Conservation (phyloP, 2,797 vertebrate species). For the Remorina albescens region DNA sequence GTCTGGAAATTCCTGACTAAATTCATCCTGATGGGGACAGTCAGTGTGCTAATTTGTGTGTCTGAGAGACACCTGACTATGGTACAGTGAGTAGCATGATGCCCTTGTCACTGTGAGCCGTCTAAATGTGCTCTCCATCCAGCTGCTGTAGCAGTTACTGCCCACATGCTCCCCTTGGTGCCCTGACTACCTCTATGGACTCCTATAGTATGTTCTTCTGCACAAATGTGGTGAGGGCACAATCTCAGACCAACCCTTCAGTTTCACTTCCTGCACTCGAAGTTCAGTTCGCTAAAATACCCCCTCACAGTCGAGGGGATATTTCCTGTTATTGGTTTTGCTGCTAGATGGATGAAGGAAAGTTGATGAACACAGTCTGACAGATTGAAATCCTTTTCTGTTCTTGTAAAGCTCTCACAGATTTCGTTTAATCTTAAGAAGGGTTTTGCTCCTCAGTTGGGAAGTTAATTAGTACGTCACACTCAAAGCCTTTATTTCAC, state of each 20-base stretch:
- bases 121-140: constrained; percentile 26
- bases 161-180: constrained; percentile 42
- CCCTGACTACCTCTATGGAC: constrained; percentile 2
- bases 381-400: background rate
- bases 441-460: constrained; percentile 5
- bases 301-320: constrained; percentile 2
- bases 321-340: background rate
- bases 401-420: constrained; percentile 10
- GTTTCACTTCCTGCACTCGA: constrained; percentile 14
- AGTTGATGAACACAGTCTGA: constrained; percentile 15
- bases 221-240: background rate
- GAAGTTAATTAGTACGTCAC: constrained; percentile 61
- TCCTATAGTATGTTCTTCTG: constrained; percentile 18
- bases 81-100: constrained; percentile 50
- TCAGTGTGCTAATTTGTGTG: background rate
- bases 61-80: constrained; percentile 46
- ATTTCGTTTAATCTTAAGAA: constrained; percentile 14
- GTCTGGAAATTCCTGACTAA: constrained; percentile 25
- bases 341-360: constrained; percentile 2
- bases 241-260: background rate
- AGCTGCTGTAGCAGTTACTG: constrained; percentile 16
- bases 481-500: background rate
- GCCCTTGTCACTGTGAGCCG: constrained; percentile 48
- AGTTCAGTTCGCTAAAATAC: background rate
- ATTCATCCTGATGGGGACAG: constrained; percentile 31